Percentiles rank a stretch among this genome's conserved stretches.
Conservation (phyloP, 2,797 vertebrate genomes). For the Ptychobarbus kaznakovi region DNA sequence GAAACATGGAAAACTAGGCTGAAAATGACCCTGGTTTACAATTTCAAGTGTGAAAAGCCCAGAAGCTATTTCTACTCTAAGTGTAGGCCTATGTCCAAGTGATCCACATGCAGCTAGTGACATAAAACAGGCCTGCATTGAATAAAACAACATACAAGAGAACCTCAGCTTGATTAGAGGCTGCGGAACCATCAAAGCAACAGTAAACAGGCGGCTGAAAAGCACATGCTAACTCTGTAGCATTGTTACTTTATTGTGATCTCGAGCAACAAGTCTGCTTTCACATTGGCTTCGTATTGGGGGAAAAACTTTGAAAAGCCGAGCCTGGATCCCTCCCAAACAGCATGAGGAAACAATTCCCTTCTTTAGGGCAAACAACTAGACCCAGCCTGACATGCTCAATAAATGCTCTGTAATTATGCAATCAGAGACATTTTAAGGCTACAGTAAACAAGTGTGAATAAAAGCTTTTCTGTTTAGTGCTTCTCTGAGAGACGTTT, state of each 20-base stretch:
- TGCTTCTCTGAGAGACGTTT: not conserved
- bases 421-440: conserved; percentile 23
- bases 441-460: conserved; percentile 7
- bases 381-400: conserved; percentile 25
- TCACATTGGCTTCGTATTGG: not conserved
- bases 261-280: not conserved
- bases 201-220: not conserved
- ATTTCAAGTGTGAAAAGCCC: not conserved
- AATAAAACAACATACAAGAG: not conserved
- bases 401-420: conserved; percentile 42
- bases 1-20: too few relatives aligned
- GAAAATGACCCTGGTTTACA: not conserved
- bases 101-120: not conserved
- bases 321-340: conserved; percentile 19
- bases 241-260: not conserved
- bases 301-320: not conserved
- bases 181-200: not conserved
- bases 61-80: not conserved
- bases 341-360: conserved; percentile 41
- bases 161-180: not conserved
- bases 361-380: conserved; percentile 46
- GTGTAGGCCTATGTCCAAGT: not conserved
- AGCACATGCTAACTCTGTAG: not conserved
- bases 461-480: conserved; percentile 9
- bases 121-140: not conserved